These are phyloP conservation scores for Drosophila albomicans DNA, from an alignment of 1,140 invertebrate genomes.

Conservation along the genomic window DNA sequence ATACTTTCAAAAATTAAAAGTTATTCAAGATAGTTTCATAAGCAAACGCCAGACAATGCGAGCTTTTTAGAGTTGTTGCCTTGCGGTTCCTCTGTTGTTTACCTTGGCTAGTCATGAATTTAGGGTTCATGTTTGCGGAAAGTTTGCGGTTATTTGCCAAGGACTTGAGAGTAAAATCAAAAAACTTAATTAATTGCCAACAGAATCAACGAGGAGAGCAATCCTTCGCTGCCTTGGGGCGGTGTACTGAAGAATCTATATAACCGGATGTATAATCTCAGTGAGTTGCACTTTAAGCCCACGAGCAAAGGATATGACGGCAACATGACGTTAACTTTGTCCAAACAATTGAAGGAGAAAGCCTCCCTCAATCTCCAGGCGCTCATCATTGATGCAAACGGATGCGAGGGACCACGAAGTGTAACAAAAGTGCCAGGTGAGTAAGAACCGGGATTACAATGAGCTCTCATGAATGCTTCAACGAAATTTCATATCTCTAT, in stretches of 20 bases:
- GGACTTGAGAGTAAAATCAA: neutral
- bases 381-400: conserved; percentile 59
- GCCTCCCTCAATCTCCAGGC: conserved; percentile 73
- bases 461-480: neutral
- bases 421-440: conserved; percentile 66
- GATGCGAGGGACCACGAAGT: conserved; percentile 62
- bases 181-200: neutral
- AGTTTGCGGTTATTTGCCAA: neutral
- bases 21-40: no score
- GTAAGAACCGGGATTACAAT: neutral
- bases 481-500: neutral
- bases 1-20: no score
- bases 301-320: conserved; percentile 61
- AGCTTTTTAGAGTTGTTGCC: no score
- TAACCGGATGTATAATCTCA: conserved; percentile 58
- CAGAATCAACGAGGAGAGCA: conserved; percentile 76
- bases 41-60: no score
- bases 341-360: conserved; percentile 68
- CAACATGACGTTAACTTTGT: conserved; percentile 43
- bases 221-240: conserved; percentile 77
- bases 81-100: no score
- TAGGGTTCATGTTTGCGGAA: neutral
- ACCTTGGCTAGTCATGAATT: neutral
- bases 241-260: conserved; percentile 63
- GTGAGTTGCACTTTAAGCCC: conserved; percentile 55